A percentile compares a stretch with the other conserved stretches of the same genome.
phyloP scores from a whole-genome alignment of 35 echinoderm and acorn worm species.

The Lytechinus pictus region DNA sequence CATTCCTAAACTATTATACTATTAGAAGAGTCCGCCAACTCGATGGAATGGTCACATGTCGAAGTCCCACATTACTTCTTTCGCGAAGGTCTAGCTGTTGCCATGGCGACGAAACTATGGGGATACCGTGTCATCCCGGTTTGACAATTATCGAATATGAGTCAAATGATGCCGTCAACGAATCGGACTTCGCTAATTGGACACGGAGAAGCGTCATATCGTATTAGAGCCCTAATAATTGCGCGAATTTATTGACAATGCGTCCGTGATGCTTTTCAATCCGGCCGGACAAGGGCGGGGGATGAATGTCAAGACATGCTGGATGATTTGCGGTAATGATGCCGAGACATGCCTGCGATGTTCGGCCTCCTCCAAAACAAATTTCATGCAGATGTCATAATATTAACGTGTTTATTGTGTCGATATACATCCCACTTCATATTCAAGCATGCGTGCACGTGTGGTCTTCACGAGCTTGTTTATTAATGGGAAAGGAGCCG shows the following conservation, averaged over 20 bases:
- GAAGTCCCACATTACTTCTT: neutral
- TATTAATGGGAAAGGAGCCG: neutral
- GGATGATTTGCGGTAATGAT: slow-evolving; percentile 10
- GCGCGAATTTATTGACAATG: slow-evolving; percentile 36
- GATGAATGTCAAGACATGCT: neutral
- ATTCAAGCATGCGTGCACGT: neutral
- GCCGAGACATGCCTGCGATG: neutral
- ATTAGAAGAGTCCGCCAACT: neutral
- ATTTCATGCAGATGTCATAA: slow-evolving; percentile 41
- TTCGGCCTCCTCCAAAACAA: neutral
- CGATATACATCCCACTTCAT: slow-evolving; percentile 12
- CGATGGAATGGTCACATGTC: neutral
- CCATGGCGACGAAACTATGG: neutral
- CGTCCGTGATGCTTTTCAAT: neutral
- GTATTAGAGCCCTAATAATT: slow-evolving; percentile 27
- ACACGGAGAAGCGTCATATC: neutral
- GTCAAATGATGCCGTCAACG: slow-evolving; percentile 40
- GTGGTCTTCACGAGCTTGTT: neutral
- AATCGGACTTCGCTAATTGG: slow-evolving; percentile 38
- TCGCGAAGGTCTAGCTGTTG: neutral
- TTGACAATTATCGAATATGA: slow-evolving; percentile 54
- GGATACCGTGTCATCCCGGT: neutral
- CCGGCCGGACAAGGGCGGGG: neutral
- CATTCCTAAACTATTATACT: neutral
- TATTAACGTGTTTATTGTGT: slow-evolving; percentile 37